Base-by-base conservation (phyloP, 2,797 vertebrate species). In the Phataginus tetradactyla region DNA sequence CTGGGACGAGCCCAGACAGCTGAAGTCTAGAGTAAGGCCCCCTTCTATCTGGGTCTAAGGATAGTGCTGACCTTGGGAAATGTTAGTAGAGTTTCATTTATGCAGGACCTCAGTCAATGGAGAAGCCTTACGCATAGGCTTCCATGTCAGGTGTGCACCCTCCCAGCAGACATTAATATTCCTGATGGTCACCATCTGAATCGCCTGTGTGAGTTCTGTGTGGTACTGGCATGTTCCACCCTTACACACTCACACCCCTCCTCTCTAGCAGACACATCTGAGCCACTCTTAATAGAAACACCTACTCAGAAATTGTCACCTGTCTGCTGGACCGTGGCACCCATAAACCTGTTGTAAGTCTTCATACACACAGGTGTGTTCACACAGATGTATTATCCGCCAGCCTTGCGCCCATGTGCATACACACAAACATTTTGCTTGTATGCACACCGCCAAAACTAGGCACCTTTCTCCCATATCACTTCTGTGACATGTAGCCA, bases 81-180 rank as follows among this genome's bases (percentile, higher is more conserved):
- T 64, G 18, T 27, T 59, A 37, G 57, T 29, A 25, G 25, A 27
- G 9, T 21, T 78, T 75, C 37, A 45, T 51, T 80, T 32, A 20
- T 17, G 23, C 9, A 9, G 39, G 66, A n/a, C 59, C 55, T 66
- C 17, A 4, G 1, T 64, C 29, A n/a, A 29, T 57, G 63, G 45
- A 53, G 37, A 84, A 14, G 7, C 53, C 25, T 12, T 53, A 20
- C 53, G 49, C n/a, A 29, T 3, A 39, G 51, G 14, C 64, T 25
- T 7, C 23, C 7, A 2, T 42, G 2, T 29, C 12, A 23, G 7
- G 37, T 3, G 2, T 2, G 5, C 0, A 3, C 61, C 11, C 10
- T 7, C 2, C 69, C 45, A 45, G 20, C 4, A 29, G 59, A 64
- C 13, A 3, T 55, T 32, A 3, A 13, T 14, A 3, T 17, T 42